Evolutionary conservation across 2,797 vertebrate genomes (phyloP).

Genomic region (Phalloptychus januarius): DNA sequence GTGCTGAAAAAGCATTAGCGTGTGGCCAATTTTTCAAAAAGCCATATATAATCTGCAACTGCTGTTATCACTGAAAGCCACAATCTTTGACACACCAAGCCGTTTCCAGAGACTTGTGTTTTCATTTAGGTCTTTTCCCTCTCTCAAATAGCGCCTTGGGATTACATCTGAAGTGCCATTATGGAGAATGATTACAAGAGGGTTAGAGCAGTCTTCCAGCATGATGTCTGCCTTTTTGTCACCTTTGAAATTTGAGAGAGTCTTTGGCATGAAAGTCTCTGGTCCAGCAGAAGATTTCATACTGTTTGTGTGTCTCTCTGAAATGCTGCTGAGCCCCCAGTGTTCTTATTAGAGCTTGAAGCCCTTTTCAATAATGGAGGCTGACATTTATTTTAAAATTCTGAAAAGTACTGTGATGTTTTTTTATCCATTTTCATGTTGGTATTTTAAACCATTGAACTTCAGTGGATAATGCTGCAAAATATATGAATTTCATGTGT

Average conservation of each 20-base stretch:
- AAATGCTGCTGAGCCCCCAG: constrained; percentile 43
- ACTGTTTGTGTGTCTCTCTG: constrained; percentile 27
- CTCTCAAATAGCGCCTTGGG: constrained; percentile 26
- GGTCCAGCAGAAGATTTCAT: constrained; percentile 25
- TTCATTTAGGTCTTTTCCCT: constrained; percentile 36
- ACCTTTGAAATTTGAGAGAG: constrained; percentile 36
- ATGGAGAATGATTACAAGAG: constrained; percentile 45
- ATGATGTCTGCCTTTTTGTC: constrained; percentile 25
- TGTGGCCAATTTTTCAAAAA: constrained; percentile 19
- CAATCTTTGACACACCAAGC: constrained; percentile 14
- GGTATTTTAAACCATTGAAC: background rate
- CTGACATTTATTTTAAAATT: constrained; percentile 36
- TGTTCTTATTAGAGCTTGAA: constrained; percentile 42
- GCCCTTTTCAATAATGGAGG: constrained; percentile 37
- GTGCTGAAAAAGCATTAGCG: constrained; percentile 18
- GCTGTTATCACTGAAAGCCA: constrained; percentile 17
- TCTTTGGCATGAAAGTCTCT: constrained; percentile 42
- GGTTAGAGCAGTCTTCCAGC: constrained; percentile 29
- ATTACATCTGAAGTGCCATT: constrained; percentile 46
- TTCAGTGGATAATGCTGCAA: background rate
- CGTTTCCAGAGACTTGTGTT: constrained; percentile 22
- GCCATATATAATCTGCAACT: constrained; percentile 18
- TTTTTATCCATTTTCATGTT: background rate
- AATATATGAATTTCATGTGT: background rate
- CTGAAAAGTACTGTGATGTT: constrained; percentile 28